Evolutionary conservation across 2,888 invertebrate species (phyloP), one percentile per base, ranked within the genome.

Genomic region (Stictocephala bisonia): DNA sequence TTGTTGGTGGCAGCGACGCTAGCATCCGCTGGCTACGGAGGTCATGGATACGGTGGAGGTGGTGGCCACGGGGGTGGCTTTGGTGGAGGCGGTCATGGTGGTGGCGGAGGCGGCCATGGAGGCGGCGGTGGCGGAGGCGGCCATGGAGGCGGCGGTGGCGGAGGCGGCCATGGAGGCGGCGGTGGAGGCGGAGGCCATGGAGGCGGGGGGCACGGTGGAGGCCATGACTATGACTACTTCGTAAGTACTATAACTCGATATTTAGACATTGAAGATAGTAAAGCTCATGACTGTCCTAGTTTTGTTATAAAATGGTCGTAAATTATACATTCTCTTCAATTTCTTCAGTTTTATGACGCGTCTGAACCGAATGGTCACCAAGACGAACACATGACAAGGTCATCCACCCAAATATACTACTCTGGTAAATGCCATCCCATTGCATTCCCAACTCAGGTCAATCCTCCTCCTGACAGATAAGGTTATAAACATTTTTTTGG

Each of bases 111-210:
- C 58, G 44, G 73, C 40, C 9, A 41, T 44, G 20, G 27, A 72
- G 20, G 35, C 58, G 29, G 68, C 56, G 44, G 67, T 50, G 35
- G 70, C 73, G 31, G 76, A 70, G 40, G 40, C n/a, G 67, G 74
- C 66, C 27, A 75, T 56, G 79, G 74, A 9, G 66, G 71, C 7
- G 73, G 75, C 15, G 74, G 68, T 20, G 74, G 69, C 20, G 71
- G 73, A 27, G 71, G 74, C 9, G 71, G 50, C 22, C 71, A 58
- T 24, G 70, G 71, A 22, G 66, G 44, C 31, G 71, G 41, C 4
- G 68, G 66, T 11, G 72, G 64, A 4, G 41, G 53, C n/a, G 72
- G 66, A 53, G 73, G 69, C 3, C 67, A 70, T 50, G 72, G 73
- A 31, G 75, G 74, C 22, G 73, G 66, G 1, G 67, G 67, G 18